A percentile compares a stretch with the other conserved stretches of the same genome.
phyloP scores from a whole-genome alignment of 2,113 vertebrate species.

The Pomatorhinus ruficollis region DNA sequence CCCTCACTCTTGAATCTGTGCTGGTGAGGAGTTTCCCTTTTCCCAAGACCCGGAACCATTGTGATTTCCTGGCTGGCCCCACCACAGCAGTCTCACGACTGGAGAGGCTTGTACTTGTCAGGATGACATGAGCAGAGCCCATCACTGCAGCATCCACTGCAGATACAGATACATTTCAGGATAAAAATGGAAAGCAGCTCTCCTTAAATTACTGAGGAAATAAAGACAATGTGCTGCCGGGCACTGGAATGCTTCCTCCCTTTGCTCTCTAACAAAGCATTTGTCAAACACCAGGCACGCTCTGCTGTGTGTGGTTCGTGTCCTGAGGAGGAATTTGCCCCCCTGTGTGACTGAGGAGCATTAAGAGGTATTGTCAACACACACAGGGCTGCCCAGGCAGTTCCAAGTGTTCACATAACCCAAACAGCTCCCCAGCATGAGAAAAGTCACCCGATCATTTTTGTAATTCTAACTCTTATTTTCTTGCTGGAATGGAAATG shows the following conservation, averaged over 20 bases:
- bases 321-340: background rate
- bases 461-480: background rate
- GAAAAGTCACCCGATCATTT: background rate
- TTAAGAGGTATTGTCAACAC: background rate
- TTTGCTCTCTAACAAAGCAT: background rate
- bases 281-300: rapidly evolving
- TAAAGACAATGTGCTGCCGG: background rate
- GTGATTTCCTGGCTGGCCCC: background rate
- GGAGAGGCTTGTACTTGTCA: background rate
- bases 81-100: background rate
- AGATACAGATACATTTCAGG: background rate
- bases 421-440: background rate
- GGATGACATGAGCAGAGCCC: background rate
- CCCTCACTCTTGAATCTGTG: background rate
- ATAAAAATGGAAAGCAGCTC: background rate
- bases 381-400: background rate
- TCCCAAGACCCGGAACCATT: background rate
- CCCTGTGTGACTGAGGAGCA: background rate
- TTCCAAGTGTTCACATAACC: background rate
- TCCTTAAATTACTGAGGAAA: background rate
- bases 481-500: background rate
- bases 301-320: background rate
- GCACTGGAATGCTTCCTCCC: background rate
- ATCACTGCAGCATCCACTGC: background rate
- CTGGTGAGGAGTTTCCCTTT: background rate